Percentiles rank a stretch among this genome's conserved stretches.
These are phyloP conservation scores for Emydoidea blandingii DNA, from an alignment of 2,797 vertebrate genomes.

Conservation along the genomic window DNA sequence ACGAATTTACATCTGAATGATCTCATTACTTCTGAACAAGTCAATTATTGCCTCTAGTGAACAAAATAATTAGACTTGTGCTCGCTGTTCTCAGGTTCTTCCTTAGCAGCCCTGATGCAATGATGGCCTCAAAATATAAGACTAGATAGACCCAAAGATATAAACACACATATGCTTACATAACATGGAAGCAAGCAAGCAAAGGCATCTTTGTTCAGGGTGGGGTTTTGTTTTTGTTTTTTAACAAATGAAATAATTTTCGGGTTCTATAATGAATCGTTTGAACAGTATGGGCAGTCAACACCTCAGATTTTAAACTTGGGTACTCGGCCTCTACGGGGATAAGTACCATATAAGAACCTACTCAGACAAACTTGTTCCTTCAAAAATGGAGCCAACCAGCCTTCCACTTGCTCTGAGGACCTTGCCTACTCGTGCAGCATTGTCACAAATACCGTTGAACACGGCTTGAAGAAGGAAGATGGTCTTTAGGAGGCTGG, in stretches of 20 bases:
- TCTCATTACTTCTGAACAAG: slow-evolving; percentile 78
- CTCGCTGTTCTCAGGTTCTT: slow-evolving; percentile 32
- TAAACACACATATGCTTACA: not conserved
- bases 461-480: not conserved
- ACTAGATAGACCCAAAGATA: not conserved
- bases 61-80: slow-evolving; percentile 76
- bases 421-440: rapidly evolving
- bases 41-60: slow-evolving; percentile 75
- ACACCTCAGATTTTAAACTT: not conserved
- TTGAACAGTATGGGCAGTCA: rapidly evolving
- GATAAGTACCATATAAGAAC: not conserved
- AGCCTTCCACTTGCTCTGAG: not conserved
- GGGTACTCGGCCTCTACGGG: not conserved
- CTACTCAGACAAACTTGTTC: not conserved
- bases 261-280: too few relatives aligned
- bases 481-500: not conserved
- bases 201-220: not conserved
- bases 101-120: slow-evolving; percentile 30
- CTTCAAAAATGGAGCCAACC: not conserved
- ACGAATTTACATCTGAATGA: slow-evolving; percentile 81
- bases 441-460: not conserved
- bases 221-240: not conserved
- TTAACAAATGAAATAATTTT: not conserved
- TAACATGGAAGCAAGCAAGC: not conserved
- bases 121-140: slow-evolving; percentile 19